These are phyloP conservation scores for Enteromius paludinosus DNA, from an alignment of 2,797 vertebrate species.

Conservation along the genomic window DNA sequence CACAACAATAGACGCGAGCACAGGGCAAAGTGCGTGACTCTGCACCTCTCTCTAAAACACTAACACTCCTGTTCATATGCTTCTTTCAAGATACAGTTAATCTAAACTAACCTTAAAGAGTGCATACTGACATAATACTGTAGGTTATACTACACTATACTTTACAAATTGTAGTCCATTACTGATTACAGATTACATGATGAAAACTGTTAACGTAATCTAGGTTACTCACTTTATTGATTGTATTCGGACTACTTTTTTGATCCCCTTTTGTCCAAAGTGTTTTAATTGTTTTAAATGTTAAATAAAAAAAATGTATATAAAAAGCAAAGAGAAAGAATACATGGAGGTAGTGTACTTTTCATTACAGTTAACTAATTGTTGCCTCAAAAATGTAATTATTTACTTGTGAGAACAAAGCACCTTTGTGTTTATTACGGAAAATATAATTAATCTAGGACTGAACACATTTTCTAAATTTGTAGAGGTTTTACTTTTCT, in stretches of 20 bases:
- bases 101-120: neutral
- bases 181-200: too few species aligned
- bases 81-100: conserved; percentile 32
- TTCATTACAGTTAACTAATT: neutral
- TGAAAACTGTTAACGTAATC: too few species aligned
- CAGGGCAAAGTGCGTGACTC: conserved; percentile 60
- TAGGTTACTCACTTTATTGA: too few species aligned
- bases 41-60: conserved; percentile 62
- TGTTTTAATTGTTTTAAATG: too few species aligned
- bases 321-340: too few species aligned
- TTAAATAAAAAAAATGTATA: too few species aligned
- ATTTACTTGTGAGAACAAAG: neutral
- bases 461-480: neutral
- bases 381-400: neutral
- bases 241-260: too few species aligned
- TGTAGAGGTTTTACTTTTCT: too few species aligned
- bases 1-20: conserved; percentile 57
- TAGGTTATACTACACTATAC: neutral
- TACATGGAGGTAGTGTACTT: too few species aligned
- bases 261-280: too few species aligned
- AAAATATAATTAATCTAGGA: neutral
- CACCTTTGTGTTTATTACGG: neutral
- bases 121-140: neutral
- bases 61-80: conserved; percentile 11
- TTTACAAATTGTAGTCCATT: neutral